Conservation (phyloP, 2,888 invertebrate species). For the Campoplex capitator region DNA sequence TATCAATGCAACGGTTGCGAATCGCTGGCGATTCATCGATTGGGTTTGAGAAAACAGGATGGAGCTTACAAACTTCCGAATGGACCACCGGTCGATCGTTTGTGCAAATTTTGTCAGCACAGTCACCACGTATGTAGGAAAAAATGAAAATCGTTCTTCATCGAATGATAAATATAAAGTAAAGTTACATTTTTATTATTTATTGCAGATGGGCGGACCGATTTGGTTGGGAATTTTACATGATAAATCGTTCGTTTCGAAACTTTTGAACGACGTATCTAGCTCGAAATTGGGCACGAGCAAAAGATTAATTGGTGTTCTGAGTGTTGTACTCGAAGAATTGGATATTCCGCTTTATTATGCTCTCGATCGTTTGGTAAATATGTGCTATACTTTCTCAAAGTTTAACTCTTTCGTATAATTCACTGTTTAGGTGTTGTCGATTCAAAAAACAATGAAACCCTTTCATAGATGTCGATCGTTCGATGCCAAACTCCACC, state of each 20-base stretch:
- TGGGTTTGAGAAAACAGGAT: slow-evolving; percentile 89
- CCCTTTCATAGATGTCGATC: slow-evolving; percentile 77
- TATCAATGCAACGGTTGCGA: slow-evolving; percentile 97
- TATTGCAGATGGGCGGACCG: slow-evolving; percentile 93
- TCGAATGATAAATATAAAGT: too few relatives aligned
- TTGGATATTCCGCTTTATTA: slow-evolving; percentile 96
- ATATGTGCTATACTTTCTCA: not conserved
- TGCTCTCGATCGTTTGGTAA: slow-evolving; percentile 88
- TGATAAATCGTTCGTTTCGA: slow-evolving; percentile 90
- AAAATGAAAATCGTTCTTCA: too few relatives aligned
- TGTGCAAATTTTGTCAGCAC: slow-evolving; percentile 92
- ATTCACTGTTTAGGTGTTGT: not conserved
- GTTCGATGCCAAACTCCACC: slow-evolving; percentile 79
- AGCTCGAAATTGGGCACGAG: slow-evolving; percentile 88
- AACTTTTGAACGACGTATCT: slow-evolving; percentile 86
- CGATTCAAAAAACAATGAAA: not conserved
- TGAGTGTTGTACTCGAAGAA: slow-evolving; percentile 94
- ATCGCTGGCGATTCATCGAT: slow-evolving; percentile 90
- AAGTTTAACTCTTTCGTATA: not conserved
- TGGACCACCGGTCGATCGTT: slow-evolving; percentile 88
- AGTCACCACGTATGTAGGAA: slow-evolving; percentile 88
- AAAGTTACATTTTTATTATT: not conserved
- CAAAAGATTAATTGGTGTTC: slow-evolving; percentile 91
- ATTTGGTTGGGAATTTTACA: slow-evolving; percentile 97
- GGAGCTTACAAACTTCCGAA: slow-evolving; percentile 88